Conservation (phyloP, 2,888 invertebrate species). For the Argyresthia albistria region DNA sequence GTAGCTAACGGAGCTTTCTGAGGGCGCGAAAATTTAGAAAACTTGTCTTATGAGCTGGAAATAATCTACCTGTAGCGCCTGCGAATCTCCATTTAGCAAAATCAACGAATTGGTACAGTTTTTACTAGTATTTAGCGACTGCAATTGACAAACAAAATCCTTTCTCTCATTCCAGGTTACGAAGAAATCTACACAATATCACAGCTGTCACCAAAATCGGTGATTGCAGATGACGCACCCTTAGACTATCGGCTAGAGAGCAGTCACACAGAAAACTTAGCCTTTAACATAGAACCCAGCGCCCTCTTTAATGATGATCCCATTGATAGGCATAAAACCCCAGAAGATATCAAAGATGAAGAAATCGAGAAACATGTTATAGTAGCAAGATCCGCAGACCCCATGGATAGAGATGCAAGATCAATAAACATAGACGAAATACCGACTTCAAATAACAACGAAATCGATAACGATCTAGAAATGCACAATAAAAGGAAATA, state of each 20-base stretch:
- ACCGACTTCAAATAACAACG: slow-evolving; percentile 66
- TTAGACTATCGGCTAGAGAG: slow-evolving; percentile 33
- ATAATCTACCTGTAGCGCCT: no score
- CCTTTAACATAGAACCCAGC: slow-evolving; percentile 55
- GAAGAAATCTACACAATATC: slow-evolving; percentile 75
- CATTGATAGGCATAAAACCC: slow-evolving; percentile 15
- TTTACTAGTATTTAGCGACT: no score
- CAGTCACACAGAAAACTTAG: slow-evolving; percentile 38
- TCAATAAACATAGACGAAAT: slow-evolving; percentile 71
- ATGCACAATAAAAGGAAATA: slow-evolving; percentile 57
- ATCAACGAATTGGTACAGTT: no score
- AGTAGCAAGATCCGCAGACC: slow-evolving; percentile 70
- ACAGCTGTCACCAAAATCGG: slow-evolving; percentile 80
- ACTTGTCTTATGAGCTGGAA: no score
- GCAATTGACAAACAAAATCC: background rate
- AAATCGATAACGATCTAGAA: slow-evolving; percentile 73
- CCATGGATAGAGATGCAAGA: slow-evolving; percentile 56
- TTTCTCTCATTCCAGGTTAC: slow-evolving; percentile 53
- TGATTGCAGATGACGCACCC: slow-evolving; percentile 23
- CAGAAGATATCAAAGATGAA: slow-evolving; percentile 20
- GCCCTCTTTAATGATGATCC: slow-evolving; percentile 30
- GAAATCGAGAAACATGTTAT: slow-evolving; percentile 47
- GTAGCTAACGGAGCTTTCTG: no score
- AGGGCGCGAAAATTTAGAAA: no score
- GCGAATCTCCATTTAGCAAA: no score